Percentiles rank a stretch among this genome's conserved stretches.
Conservation (phyloP, 2,888 invertebrate species). For the Odiellus spinosus region DNA sequence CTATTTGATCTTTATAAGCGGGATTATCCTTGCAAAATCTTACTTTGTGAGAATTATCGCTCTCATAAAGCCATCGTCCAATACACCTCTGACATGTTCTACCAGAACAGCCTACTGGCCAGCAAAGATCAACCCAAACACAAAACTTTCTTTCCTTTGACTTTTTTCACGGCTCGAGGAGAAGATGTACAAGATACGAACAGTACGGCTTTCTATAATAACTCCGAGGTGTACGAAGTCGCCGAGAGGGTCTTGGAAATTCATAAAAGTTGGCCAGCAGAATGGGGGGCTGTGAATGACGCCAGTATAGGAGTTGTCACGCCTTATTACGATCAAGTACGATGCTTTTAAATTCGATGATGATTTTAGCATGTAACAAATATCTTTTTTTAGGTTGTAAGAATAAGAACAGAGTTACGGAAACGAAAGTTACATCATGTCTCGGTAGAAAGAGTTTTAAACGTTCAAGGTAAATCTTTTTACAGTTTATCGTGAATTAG, state of each 20-base stretch:
- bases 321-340: conserved; percentile 61
- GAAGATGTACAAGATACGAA: conserved; percentile 57
- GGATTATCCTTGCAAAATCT: conserved; percentile 56
- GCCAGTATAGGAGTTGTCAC: conserved; percentile 68
- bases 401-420: conserved; percentile 56
- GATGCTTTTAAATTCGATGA: not conserved
- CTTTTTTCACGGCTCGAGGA: conserved; percentile 62
- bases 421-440: conserved; percentile 55
- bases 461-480: conserved; percentile 49
- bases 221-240: conserved; percentile 60
- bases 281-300: conserved; percentile 53
- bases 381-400: conserved; percentile 29
- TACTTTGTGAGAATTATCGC: conserved; percentile 64
- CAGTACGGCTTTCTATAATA: conserved; percentile 62
- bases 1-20: conserved; percentile 58
- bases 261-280: conserved; percentile 54
- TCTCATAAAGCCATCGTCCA: conserved; percentile 65
- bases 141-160: conserved; percentile 51
- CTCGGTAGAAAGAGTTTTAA: conserved; percentile 63
- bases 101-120: conserved; percentile 55
- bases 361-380: no score
- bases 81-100: conserved; percentile 65
- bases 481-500: not conserved
- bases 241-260: conserved; percentile 56
- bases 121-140: conserved; percentile 54